A percentile compares a stretch with the other conserved stretches of the same genome.
Conservation (phyloP, 2,113 vertebrate genomes). For the Myotis yumanensis region DNA sequence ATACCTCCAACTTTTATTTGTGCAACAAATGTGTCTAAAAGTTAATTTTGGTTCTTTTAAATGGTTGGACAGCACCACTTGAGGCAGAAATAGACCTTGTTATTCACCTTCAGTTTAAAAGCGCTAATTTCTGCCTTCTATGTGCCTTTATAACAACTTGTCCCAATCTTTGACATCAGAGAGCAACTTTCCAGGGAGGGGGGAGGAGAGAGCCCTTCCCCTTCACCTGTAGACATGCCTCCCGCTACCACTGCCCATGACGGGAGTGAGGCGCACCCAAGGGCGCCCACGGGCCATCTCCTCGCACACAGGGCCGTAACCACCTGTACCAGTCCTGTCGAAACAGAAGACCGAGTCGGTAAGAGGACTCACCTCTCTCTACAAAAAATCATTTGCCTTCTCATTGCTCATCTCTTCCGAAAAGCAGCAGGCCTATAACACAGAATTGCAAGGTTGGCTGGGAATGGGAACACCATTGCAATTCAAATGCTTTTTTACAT, state of each 20-base stretch:
- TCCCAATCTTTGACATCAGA: conserved; percentile 43
- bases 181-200: not conserved
- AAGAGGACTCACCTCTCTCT: not conserved
- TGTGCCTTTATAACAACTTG: not conserved
- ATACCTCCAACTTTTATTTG: conserved; percentile 5
- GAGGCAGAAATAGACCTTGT: conserved; percentile 56
- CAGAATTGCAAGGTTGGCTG: not conserved
- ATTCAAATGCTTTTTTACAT: conserved; percentile 60
- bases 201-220: not conserved
- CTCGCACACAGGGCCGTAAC: not conserved
- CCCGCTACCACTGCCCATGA: fast-evolving
- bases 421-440: conserved; percentile 43
- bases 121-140: conserved; percentile 54
- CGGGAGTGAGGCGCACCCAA: not conserved
- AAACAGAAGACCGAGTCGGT: not conserved
- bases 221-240: not conserved
- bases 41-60: conserved; percentile 57
- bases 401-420: conserved; percentile 1
- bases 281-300: not conserved
- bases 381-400: not conserved
- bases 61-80: conserved; percentile 1
- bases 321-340: not conserved
- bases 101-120: conserved; percentile 63
- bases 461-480: conserved; percentile 66
- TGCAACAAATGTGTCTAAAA: conserved; percentile 45